Conservation (phyloP, 1,140 invertebrate genomes). For the Eueides isabella region DNA sequence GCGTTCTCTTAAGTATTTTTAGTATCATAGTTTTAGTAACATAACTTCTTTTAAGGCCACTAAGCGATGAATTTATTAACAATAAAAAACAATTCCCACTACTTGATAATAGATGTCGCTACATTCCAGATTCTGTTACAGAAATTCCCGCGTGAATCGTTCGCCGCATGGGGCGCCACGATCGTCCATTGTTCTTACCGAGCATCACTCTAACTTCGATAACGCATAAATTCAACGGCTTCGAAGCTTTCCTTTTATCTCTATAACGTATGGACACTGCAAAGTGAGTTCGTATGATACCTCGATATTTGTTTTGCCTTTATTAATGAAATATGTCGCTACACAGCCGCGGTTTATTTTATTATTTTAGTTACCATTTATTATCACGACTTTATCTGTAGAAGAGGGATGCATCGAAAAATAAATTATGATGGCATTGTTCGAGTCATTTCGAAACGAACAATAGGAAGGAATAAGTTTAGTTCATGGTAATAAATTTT, state of each 20-base stretch:
- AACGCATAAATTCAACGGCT: slow-evolving; percentile 78
- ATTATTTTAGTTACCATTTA: slow-evolving; percentile 81
- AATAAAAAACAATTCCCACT: slow-evolving; percentile 49
- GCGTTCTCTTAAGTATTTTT: no score
- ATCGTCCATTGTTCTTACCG: slow-evolving; percentile 73
- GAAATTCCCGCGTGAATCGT: slow-evolving; percentile 39
- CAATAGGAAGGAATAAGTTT: slow-evolving; percentile 76
- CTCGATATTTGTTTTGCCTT: slow-evolving; percentile 74
- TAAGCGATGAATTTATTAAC: slow-evolving; percentile 13
- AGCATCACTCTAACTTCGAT: slow-evolving; percentile 71
- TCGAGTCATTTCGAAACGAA: slow-evolving; percentile 68
- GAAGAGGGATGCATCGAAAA: slow-evolving; percentile 75
- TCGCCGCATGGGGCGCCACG: slow-evolving; percentile 78
- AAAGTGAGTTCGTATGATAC: slow-evolving; percentile 79
- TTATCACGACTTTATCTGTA: slow-evolving; percentile 82
- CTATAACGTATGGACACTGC: slow-evolving; percentile 80
- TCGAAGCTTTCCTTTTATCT: slow-evolving; percentile 80
- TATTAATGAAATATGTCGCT: slow-evolving; percentile 82
- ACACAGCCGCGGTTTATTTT: slow-evolving; percentile 70
- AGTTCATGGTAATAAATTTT: slow-evolving; percentile 71
- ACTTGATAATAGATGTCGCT: slow-evolving; percentile 75
- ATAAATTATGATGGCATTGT: slow-evolving; percentile 80
- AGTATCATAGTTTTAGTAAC: not conserved
- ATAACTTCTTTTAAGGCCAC: not conserved
- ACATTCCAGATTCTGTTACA: slow-evolving; percentile 23